A percentile compares a stretch with the other conserved stretches of the same genome.
These are phyloP conservation scores for Lethocerus indicus DNA, from an alignment of 1,140 invertebrate species.

Conservation along the genomic window DNA sequence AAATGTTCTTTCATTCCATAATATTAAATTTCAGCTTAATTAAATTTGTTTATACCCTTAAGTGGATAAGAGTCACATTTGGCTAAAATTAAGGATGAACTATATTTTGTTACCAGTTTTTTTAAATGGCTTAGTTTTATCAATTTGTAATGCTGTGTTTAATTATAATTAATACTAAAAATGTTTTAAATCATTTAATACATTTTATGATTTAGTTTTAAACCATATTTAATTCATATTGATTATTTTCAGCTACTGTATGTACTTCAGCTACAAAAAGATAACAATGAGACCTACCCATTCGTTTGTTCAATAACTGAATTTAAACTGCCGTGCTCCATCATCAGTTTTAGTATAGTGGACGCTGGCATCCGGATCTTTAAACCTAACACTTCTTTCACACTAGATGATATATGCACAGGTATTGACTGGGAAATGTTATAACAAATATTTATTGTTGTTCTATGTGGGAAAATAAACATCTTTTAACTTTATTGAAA, in stretches of 20 bases:
- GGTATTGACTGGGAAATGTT: no score
- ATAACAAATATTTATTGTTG: no score
- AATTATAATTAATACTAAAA: no score
- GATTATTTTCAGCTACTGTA: constrained; percentile 43
- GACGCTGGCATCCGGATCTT: constrained; percentile 42
- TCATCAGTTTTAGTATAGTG: constrained; percentile 70
- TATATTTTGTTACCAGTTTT: no score
- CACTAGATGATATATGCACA: constrained; percentile 15
- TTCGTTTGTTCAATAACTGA: constrained; percentile 54
- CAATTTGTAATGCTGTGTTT: no score
- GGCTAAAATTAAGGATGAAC: no score
- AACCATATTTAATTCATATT: constrained; percentile 6
- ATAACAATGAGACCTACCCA: constrained; percentile 32
- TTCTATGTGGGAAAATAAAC: no score
- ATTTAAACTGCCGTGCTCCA: constrained; percentile 63
- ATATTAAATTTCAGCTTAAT: no score
- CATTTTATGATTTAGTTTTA: not conserved
- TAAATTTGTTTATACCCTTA: no score
- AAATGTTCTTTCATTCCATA: no score
- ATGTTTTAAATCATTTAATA: not conserved
- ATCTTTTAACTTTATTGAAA: not conserved
- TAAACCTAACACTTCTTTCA: constrained; percentile 18
- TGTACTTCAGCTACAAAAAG: constrained; percentile 50
- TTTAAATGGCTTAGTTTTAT: no score
- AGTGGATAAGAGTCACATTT: no score